phyloP scores from a whole-genome alignment of 1,140 invertebrate genomes.

The Halictus rubicundus region DNA sequence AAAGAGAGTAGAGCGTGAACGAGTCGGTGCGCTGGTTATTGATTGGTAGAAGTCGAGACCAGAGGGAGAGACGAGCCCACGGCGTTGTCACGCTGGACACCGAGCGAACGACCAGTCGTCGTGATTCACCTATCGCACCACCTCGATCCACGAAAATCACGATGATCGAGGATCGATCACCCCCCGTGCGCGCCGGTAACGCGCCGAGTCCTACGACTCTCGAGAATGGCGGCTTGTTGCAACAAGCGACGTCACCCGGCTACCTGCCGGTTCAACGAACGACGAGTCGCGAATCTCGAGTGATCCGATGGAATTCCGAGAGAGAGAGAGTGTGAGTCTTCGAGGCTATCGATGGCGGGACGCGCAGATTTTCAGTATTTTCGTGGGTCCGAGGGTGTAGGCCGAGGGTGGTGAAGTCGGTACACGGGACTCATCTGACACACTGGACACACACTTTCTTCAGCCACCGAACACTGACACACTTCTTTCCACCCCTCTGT shows the following conservation, averaged over 20 bases:
- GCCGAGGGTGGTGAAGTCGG: background rate
- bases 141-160: background rate
- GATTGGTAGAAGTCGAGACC: conserved; percentile 69
- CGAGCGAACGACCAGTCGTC: conserved; percentile 29
- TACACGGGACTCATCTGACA: background rate
- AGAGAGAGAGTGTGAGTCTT: no score
- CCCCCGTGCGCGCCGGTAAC: background rate
- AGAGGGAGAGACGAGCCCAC: conserved; percentile 61
- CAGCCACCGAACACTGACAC: conserved; percentile 9
- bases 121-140: background rate
- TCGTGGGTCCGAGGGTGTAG: background rate
- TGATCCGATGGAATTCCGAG: no score
- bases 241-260: background rate
- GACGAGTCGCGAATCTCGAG: no score
- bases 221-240: background rate
- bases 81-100: conserved; percentile 52
- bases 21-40: conserved; percentile 72
- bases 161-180: no score
- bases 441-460: conserved; percentile 25
- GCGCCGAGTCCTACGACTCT: background rate
- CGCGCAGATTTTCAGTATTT: no score
- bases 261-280: no score
- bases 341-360: background rate
- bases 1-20: conserved; percentile 46
- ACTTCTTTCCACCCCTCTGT: conserved; percentile 19